A percentile compares a stretch with the other conserved stretches of the same genome.
These are phyloP conservation scores for Cydia fagiglandana DNA, from an alignment of 1,140 invertebrate species.

Conservation along the genomic window DNA sequence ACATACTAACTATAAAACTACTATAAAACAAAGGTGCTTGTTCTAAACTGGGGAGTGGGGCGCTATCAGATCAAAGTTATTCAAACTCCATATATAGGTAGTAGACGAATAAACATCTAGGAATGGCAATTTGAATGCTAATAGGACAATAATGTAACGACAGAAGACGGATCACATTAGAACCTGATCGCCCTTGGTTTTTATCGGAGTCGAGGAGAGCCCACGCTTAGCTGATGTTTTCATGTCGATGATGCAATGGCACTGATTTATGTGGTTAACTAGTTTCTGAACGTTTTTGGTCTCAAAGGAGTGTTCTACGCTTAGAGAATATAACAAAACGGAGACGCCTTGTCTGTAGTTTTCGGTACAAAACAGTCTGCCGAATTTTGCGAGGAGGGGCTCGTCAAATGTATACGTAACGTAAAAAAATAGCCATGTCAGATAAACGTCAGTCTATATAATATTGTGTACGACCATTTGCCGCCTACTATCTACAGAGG, in stretches of 20 bases:
- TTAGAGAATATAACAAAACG: no score
- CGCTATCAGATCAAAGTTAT: slow-evolving; percentile 28
- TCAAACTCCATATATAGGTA: not conserved
- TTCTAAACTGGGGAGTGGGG: slow-evolving; percentile 26
- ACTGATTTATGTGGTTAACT: slow-evolving; percentile 53
- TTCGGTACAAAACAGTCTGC: no score
- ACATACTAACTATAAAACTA: slow-evolving; percentile 8
- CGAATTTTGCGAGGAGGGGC: no score
- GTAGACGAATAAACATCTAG: slow-evolving; percentile 35
- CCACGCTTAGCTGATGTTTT: slow-evolving; percentile 31
- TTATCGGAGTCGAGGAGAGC: slow-evolving; percentile 55
- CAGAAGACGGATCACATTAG: slow-evolving; percentile 35
- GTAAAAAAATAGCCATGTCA: no score
- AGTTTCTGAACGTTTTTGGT: slow-evolving; percentile 56
- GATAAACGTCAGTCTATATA: no score
- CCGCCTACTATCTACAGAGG: no score
- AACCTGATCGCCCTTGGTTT: slow-evolving; percentile 55
- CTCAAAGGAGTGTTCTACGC: not conserved
- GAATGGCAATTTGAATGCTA: slow-evolving; percentile 43
- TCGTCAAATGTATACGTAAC: no score
- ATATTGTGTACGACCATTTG: no score
- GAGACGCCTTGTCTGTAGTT: no score
- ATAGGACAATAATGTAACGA: slow-evolving; percentile 51
- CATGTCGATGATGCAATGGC: slow-evolving; percentile 55
- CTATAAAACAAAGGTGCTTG: slow-evolving; percentile 22